phyloP scores from a whole-genome alignment of 2,797 vertebrate species.

The Channa striata region DNA sequence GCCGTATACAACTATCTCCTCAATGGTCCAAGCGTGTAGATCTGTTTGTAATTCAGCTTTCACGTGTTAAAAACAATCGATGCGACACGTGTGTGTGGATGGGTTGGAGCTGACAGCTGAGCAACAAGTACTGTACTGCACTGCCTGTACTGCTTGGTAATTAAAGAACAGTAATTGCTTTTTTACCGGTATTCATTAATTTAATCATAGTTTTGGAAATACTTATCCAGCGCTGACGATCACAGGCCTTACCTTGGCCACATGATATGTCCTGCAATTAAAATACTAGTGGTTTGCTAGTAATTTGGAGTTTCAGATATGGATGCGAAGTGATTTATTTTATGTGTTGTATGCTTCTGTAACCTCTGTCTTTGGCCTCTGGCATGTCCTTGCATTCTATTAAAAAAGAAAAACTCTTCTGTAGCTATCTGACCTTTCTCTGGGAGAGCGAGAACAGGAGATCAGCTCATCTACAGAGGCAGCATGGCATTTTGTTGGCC shows the following conservation, averaged over 20 bases:
- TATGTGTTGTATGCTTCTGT: conserved; percentile 25
- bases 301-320: conserved; percentile 11
- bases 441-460: conserved; percentile 58
- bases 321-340: conserved; percentile 30
- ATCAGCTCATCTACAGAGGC: conserved; percentile 75
- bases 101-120: background rate
- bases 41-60: no score
- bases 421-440: conserved; percentile 76
- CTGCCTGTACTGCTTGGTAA: background rate
- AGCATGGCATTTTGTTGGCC: conserved; percentile 75
- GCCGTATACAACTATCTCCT: no score
- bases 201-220: background rate
- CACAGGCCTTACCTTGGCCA: background rate
- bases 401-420: conserved; percentile 50
- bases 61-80: no score
- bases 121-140: background rate
- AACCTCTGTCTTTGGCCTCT: conserved; percentile 50
- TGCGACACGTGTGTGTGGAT: no score
- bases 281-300: background rate
- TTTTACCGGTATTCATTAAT: background rate
- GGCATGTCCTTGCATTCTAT: conserved; percentile 41
- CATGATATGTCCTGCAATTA: conserved; percentile 4
- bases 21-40: no score
- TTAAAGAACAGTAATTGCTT: background rate
- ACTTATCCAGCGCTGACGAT: background rate